Conservation (phyloP, 2,888 invertebrate genomes). For the Sesamia inferens region DNA sequence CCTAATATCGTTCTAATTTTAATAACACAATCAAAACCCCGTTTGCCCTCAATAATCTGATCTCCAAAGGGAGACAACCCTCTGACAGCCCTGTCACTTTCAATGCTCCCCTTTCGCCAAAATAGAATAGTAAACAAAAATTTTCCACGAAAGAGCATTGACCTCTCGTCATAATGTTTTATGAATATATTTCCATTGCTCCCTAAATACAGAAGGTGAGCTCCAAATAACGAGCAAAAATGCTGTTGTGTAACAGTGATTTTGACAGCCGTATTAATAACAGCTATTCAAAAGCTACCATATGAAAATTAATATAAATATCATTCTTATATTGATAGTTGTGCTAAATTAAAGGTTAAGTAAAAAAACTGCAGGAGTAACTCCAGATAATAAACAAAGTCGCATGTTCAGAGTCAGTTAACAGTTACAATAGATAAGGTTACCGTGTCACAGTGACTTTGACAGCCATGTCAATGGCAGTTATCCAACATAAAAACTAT, state of each 20-base stretch:
- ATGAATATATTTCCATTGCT: slow-evolving; percentile 57
- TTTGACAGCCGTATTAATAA: background rate
- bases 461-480: too few relatives aligned
- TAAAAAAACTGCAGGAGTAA: background rate
- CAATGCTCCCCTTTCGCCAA: slow-evolving; percentile 40
- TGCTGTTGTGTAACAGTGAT: background rate
- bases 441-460: too few relatives aligned
- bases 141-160: slow-evolving; percentile 37
- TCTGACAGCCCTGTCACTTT: slow-evolving; percentile 49
- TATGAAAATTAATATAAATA: background rate
- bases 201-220: background rate
- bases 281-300: background rate
- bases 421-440: too few relatives aligned
- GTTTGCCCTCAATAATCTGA: slow-evolving; percentile 21
- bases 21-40: slow-evolving; percentile 12
- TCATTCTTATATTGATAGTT: background rate
- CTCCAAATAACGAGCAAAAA: background rate
- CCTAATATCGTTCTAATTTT: slow-evolving; percentile 29
- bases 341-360: background rate
- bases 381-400: too few relatives aligned
- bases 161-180: slow-evolving; percentile 54
- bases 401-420: too few relatives aligned
- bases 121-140: slow-evolving; percentile 48
- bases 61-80: slow-evolving; percentile 25
- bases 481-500: too few relatives aligned